Base-by-base conservation (phyloP, 2,888 invertebrate species). In the Caradrina clavipalpis region DNA sequence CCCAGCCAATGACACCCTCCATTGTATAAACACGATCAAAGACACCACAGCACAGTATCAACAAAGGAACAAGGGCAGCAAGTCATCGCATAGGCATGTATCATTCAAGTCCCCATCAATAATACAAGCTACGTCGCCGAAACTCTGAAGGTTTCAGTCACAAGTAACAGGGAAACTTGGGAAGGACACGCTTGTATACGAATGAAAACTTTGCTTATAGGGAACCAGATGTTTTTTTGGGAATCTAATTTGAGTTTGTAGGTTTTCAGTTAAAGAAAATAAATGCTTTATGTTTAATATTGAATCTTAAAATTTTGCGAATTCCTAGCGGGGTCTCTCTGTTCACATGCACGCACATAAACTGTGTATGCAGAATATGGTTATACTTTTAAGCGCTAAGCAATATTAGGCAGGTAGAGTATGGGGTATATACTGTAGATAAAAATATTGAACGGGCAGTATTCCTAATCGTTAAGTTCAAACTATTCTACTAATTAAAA, bases 31-130 rank as follows among this genome's bases (percentile, higher is more conserved):
- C 19, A 19, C 10, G 13, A 50, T 21, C 1, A 39, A 3, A 39
- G 35, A 21, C 21, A n/a, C 13, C 53, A 11, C 31, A 54, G 4
- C 17, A 42, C 13, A 31, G 15, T 11, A 13, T 47, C 6, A 45
- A 69, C 60, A 69, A 49, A 61, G 51, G 2, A 0, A 15, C 22
- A 15, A 21, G 19, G 78, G 11, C n/a, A 50, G 15, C 55, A 22
- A 56, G 57, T 78, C 64, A 58, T 49, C 51, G 45, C 21, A 8
- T 39, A 47, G 10, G 17, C 64, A 67, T 68, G 51, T 7, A 75
- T 75, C 64, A 75, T 77, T 80, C 50, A 80, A 50, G 45, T 1
- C 13, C 13, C 47, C 60, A 55, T 76, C 47, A 35, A 76, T 69
- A 80, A 74, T 74, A 47, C 56, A 74, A 11, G 21, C 39, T 21